A percentile compares a stretch with the other conserved stretches of the same genome.
phyloP scores from a whole-genome alignment of 2,888 invertebrate species.

The Eristalinus sepulchralis region DNA sequence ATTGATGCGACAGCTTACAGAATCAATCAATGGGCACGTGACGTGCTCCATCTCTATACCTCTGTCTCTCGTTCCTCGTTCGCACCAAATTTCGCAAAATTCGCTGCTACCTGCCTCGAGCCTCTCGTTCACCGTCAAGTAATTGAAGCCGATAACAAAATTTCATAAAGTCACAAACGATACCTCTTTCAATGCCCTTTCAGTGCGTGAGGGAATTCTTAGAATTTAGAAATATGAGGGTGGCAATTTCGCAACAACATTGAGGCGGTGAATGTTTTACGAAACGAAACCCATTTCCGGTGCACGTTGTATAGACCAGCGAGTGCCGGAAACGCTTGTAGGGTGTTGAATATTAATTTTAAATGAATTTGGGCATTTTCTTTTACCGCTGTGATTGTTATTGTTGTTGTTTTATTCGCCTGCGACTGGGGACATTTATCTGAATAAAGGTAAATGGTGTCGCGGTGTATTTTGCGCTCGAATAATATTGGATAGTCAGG shows the following conservation, averaged over 20 bases:
- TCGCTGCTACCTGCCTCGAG: not conserved
- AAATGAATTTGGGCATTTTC: conserved; percentile 12
- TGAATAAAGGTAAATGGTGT: conserved; percentile 4
- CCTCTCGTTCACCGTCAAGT: not conserved
- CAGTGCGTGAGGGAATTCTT: conserved; percentile 14
- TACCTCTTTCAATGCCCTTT: conserved; percentile 25
- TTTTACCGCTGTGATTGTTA: not conserved
- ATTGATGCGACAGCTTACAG: conserved; percentile 63
- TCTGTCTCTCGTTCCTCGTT: conserved; percentile 10
- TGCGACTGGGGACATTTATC: conserved; percentile 46
- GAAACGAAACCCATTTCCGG: conserved; percentile 64
- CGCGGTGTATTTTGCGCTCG: too few relatives aligned
- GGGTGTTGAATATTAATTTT: conserved; percentile 54
- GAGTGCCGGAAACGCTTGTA: not conserved
- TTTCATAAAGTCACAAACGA: conserved; percentile 39
- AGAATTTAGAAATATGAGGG: conserved; percentile 51
- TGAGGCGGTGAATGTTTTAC: conserved; percentile 61
- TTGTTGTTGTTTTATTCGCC: conserved; percentile 1
- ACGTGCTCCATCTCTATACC: conserved; percentile 52
- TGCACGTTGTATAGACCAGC: not conserved
- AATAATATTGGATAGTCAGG: too few relatives aligned
- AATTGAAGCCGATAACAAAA: conserved; percentile 52
- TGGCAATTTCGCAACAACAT: conserved; percentile 59
- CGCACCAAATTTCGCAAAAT: not conserved
- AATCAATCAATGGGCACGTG: conserved; percentile 65